Percentiles rank a stretch among this genome's conserved stretches.
Conservation (phyloP, 2,113 vertebrate species). For the Clarias macrocephalus region DNA sequence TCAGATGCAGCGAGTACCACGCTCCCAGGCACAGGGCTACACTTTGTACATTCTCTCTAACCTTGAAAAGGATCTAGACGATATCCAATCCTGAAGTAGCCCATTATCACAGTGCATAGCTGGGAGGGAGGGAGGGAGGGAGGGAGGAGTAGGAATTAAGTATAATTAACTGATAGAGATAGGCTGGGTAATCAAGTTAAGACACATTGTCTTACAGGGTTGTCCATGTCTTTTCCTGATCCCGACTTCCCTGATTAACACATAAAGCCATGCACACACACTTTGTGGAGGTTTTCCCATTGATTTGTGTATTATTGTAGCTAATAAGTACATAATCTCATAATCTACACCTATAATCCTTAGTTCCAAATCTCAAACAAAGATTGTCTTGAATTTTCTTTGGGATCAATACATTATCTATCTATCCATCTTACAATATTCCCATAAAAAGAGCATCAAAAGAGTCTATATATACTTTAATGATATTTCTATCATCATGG, state of each 20-base stretch:
- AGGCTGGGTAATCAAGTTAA: slow-evolving; percentile 39
- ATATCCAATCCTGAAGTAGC: slow-evolving; percentile 35
- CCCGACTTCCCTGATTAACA: slow-evolving; percentile 29
- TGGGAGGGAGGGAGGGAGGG: slow-evolving; percentile 37
- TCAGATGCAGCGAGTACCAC: slow-evolving; percentile 14
- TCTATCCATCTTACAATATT: not conserved
- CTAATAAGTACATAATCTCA: not conserved
- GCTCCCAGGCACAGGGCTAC: slow-evolving; percentile 20
- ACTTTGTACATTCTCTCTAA: slow-evolving; percentile 33
- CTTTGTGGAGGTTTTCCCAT: not conserved
- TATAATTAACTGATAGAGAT: slow-evolving; percentile 43
- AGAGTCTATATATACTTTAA: not conserved
- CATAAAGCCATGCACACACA: slow-evolving; percentile 34
- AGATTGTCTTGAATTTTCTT: too few species aligned
- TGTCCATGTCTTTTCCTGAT: not conserved
- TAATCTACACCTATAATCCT: too few species aligned
- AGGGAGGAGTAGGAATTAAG: slow-evolving; percentile 20
- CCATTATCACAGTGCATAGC: slow-evolving; percentile 25
- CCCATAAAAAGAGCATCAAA: not conserved
- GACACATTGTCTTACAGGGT: slow-evolving; percentile 7
- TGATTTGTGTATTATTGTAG: not conserved
- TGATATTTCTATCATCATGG: not conserved
- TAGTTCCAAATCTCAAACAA: too few species aligned
- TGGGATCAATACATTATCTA: too few species aligned
- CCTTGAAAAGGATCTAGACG: slow-evolving; percentile 36